Evolutionary conservation across 2,797 vertebrate species (phyloP).

Genomic region (Delichon dasypus): DNA sequence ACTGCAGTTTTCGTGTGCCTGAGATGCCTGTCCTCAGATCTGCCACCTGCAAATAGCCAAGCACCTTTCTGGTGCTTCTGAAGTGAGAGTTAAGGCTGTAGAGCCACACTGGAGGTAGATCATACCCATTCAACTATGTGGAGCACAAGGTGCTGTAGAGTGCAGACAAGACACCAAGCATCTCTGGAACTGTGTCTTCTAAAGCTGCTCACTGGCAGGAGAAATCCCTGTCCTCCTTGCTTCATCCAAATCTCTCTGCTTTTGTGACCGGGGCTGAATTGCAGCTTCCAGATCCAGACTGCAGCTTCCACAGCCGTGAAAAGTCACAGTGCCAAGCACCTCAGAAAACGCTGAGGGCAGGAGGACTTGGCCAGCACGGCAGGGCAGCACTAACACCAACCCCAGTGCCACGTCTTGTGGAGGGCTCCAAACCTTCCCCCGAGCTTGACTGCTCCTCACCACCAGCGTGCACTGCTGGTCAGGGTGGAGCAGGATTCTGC

Average conservation of each 20-base stretch:
- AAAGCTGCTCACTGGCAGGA: background rate
- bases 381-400: background rate
- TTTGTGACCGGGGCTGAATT: background rate
- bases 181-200: background rate
- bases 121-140: background rate
- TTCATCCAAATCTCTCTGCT: background rate
- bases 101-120: background rate
- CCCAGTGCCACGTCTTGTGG: rapidly evolving
- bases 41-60: background rate
- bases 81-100: background rate
- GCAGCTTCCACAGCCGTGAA: background rate
- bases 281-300: background rate
- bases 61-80: background rate
- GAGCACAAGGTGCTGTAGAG: background rate
- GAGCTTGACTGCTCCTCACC: background rate
- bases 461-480: background rate
- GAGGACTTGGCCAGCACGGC: rapidly evolving
- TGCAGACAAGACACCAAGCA: background rate
- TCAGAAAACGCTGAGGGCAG: background rate
- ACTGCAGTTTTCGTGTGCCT: background rate
- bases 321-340: rapidly evolving
- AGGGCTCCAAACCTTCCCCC: background rate
- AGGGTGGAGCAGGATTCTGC: background rate
- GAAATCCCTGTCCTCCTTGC: background rate
- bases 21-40: background rate